Evolutionary conservation across 64 coral and sea anemone genomes (phyloP), one percentile per base, ranked within the genome.

Genomic region (Montipora capricornis): DNA sequence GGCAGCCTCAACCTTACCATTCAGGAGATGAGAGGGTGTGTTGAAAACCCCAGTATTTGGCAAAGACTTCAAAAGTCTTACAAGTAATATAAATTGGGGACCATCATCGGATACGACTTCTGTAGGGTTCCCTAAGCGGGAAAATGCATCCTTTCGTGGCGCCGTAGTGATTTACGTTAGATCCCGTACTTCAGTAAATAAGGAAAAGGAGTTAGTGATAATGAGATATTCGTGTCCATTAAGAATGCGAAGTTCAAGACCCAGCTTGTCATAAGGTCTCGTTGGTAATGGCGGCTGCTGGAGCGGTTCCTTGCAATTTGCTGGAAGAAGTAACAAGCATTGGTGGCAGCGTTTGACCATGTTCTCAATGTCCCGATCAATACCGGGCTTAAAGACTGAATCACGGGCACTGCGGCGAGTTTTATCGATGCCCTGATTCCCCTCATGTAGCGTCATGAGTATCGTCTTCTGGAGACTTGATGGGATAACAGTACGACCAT

Each of bases 1-100:
- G 0, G 79, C 90, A 16, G 81, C 47, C 75, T 93, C 83, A 20
- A 59, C 91, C 53, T 93, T 93, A 20, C 91, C 81, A 80, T 93
- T 92, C 0, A 52, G 91, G 68, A 3, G 81, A 87, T 52, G 78
- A 91, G 19, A 53, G 77, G n/a, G 69, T 55, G 49, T 81, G 78
- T 46, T 22, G 17, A 45, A 82, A 71, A 73, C 47, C 49, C 78
- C 78, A 91, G 7, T 37, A 37, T 57, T 67, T 81, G 47, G 77
- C 73, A 19, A 91, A 83, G 20, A 17, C 46, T 3, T 82, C 69
- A 51, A 83, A 83, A 26, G 73, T 47, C 66, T 58, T 44, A 47
- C 37, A 52, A 0, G 80, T 37, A 37, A 37, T 37, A 37, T 75
- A 47, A 92, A 83, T 75, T 58, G 66, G 68, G 80, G 70, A 47